Evolutionary conservation across 53 echinoderm and acorn worm genomes (phyloP), one percentile per base, ranked within the genome.

Genomic region (Glandiceps talaboti): DNA sequence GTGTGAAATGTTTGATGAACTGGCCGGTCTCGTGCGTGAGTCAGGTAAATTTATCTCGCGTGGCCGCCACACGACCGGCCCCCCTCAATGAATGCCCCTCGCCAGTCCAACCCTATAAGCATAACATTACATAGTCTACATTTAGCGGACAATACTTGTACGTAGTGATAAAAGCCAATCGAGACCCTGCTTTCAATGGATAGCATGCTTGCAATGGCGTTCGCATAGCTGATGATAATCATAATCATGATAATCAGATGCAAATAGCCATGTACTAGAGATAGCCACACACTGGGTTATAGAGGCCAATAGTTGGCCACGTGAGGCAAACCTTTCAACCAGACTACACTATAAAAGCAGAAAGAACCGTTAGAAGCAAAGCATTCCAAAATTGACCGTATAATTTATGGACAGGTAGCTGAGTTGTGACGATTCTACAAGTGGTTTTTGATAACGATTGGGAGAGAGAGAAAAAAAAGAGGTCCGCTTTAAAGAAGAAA

Each of bases 81-180:
- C 74, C 64, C 74, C 75, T 75, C 80, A 85, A 80, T 85, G 75
- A 33, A 30, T 29, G 33, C 74, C 31, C 64, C 6, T 20, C 20
- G 64, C 64, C 64, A 20, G 64, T 45, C 6, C 20, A 45, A 33
- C 29, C 33, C 74, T 30, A n/a, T 14, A 27, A 80, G 85, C 85
- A 85, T 85, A 80, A 85, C 85, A 85, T 80, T 85, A 85, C 85
- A 75, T 80, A 45, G 85, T 33, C 33, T 72, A 80, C 80, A 74
- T 80, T 30, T 28, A 29, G 26, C 26, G 79, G 76, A 85, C 85
- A 85, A 85, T 85, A 76, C 79, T 45, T 12, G 64, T 45, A 45
- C 64, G 64, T 20, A 45, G 20, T 45, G 64, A 45, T 45, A 45
- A 45, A 45, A 45, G 64, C 64, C 64, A 45, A 45, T 45, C 64